A percentile compares a stretch with the other conserved stretches of the same genome.
phyloP scores from a whole-genome alignment of 2,113 vertebrate genomes.

The Antechinus flavipes region DNA sequence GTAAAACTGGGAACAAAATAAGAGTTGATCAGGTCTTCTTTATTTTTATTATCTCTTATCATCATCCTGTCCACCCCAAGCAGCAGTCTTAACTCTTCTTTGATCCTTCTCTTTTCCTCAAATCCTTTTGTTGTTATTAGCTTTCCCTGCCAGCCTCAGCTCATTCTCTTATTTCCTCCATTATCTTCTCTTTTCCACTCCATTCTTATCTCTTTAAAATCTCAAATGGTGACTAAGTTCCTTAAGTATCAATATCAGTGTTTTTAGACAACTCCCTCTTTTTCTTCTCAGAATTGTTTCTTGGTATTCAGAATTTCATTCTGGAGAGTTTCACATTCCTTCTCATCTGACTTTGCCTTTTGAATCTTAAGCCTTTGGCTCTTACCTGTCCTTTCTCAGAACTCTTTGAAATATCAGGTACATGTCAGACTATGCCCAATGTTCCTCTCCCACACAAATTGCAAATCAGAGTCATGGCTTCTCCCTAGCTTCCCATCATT shows the following conservation, averaged over 20 bases:
- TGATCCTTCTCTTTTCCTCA: neutral
- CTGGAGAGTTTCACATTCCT: no score
- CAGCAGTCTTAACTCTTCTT: neutral
- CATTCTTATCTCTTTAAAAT: neutral
- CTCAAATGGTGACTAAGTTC: neutral
- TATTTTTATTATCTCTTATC: neutral
- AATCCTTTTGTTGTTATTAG: neutral
- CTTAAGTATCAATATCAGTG: no score
- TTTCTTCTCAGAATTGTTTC: no score
- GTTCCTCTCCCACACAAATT: neutral
- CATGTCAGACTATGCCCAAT: neutral
- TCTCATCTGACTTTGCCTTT: no score
- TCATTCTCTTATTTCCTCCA: neutral
- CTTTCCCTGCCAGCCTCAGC: neutral
- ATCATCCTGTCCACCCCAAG: neutral
- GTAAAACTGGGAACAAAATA: neutral
- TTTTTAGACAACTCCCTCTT: no score
- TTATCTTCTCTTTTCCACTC: neutral
- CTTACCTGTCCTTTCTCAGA: neutral
- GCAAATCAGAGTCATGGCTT: neutral
- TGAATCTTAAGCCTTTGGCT: neutral
- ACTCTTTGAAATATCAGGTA: neutral
- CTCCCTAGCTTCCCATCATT: neutral
- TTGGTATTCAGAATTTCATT: no score
- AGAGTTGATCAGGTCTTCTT: neutral